Conservation (phyloP, 2,113 vertebrate genomes). For the Microtus richardsoni region DNA sequence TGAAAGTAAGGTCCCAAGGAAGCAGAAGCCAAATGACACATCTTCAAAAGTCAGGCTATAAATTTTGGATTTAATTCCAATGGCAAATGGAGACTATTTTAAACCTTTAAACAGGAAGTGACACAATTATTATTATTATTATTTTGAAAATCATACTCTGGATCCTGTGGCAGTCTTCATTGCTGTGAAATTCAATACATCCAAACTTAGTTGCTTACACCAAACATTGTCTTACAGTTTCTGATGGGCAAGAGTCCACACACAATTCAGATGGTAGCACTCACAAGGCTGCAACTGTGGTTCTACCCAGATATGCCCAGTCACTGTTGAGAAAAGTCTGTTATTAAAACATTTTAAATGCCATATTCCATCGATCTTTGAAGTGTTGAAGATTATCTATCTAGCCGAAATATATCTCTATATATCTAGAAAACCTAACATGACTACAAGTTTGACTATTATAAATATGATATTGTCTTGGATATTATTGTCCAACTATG, state of each 20-base stretch:
- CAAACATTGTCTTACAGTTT: neutral
- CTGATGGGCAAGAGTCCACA: neutral
- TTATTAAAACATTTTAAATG: too few relatives aligned
- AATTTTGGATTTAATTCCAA: neutral
- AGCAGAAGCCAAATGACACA: neutral
- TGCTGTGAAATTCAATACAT: neutral
- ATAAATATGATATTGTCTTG: neutral
- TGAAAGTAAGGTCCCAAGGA: neutral
- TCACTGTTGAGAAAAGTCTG: neutral
- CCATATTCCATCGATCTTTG: too few relatives aligned
- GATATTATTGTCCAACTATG: neutral
- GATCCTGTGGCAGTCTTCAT: neutral
- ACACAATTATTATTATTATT: neutral
- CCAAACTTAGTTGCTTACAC: neutral
- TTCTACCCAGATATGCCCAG: too few relatives aligned
- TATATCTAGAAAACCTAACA: too few relatives aligned
- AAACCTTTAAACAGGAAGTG: conserved; percentile 8
- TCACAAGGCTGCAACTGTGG: neutral
- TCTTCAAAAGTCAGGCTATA: too few relatives aligned
- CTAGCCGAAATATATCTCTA: too few relatives aligned
- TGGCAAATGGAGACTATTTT: neutral
- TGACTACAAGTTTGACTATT: too few relatives aligned
- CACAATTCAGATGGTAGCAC: neutral
- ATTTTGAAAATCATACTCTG: conserved; percentile 30
- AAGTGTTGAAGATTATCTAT: too few relatives aligned